A percentile compares a stretch with the other conserved stretches of the same genome.
Evolutionary conservation across 2,113 vertebrate genomes (phyloP).

Genomic region (Panthera leo): DNA sequence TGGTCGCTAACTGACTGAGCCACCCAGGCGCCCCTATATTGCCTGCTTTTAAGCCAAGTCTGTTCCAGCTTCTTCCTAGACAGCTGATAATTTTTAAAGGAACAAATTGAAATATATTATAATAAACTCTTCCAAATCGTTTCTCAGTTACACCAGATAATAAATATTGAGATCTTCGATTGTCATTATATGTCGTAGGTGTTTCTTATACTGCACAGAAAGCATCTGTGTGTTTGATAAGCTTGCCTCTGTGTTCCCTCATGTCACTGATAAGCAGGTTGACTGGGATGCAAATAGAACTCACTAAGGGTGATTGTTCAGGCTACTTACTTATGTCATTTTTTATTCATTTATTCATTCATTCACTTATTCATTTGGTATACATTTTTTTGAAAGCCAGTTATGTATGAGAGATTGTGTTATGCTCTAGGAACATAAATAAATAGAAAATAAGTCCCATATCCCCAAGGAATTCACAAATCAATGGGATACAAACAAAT

Average conservation of each 20-base stretch:
- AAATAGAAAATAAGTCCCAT: background rate
- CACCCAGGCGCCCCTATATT: background rate
- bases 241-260: background rate
- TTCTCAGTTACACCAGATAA: background rate
- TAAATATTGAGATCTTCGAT: background rate
- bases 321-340: background rate
- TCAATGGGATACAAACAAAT: background rate
- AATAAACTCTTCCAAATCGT: background rate
- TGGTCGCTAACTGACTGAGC: background rate
- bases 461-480: slow-evolving; percentile 7
- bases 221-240: background rate
- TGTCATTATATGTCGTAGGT: background rate
- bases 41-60: background rate
- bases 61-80: background rate
- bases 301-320: background rate
- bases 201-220: background rate
- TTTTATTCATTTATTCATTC: background rate
- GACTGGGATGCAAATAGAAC: background rate
- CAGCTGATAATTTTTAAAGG: background rate
- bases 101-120: background rate
- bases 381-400: background rate
- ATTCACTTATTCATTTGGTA: background rate
- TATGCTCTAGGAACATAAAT: background rate
- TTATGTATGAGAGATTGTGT: background rate
- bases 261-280: background rate